Evolutionary conservation across 92 coral and sea anemone genomes (phyloP).

Genomic region (Siderastrea radians): DNA sequence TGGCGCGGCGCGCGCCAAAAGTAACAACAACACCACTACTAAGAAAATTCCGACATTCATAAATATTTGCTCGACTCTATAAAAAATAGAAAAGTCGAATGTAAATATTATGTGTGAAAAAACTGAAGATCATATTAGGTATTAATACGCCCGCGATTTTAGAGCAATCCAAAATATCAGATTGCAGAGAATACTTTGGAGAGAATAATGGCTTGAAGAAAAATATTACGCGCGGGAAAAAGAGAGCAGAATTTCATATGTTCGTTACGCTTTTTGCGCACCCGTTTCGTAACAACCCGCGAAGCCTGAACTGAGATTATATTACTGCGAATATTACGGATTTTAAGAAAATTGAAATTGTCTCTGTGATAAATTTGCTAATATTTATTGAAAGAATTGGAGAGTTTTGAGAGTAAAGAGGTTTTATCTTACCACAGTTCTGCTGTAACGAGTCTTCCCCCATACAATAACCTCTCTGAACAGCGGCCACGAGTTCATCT

Average conservation of each 20-base stretch:
- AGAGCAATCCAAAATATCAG: no score
- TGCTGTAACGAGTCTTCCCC: background rate
- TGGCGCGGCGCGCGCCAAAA: constrained; percentile 30
- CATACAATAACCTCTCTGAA: constrained; percentile 53
- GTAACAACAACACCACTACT: background rate
- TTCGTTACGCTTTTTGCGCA: no score
- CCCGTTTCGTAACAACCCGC: background rate
- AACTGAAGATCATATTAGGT: no score
- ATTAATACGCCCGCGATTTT: no score
- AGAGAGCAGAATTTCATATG: no score
- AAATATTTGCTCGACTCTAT: constrained; percentile 18
- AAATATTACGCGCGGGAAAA: no score
- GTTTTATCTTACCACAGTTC: constrained; percentile 31
- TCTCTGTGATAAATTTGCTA: background rate
- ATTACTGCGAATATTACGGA: no score
- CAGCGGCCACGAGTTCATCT: constrained; percentile 9
- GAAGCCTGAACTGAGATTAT: background rate
- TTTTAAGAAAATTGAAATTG: background rate
- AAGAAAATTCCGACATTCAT: constrained; percentile 6
- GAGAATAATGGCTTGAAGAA: no score
- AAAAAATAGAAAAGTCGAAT: background rate
- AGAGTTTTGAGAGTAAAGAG: background rate
- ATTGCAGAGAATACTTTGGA: no score
- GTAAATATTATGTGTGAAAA: background rate
- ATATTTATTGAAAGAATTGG: background rate